Percentiles rank a stretch among this genome's conserved stretches.
phyloP scores from a whole-genome alignment of 2,797 vertebrate species.

The Crocodylus rhombifer region DNA sequence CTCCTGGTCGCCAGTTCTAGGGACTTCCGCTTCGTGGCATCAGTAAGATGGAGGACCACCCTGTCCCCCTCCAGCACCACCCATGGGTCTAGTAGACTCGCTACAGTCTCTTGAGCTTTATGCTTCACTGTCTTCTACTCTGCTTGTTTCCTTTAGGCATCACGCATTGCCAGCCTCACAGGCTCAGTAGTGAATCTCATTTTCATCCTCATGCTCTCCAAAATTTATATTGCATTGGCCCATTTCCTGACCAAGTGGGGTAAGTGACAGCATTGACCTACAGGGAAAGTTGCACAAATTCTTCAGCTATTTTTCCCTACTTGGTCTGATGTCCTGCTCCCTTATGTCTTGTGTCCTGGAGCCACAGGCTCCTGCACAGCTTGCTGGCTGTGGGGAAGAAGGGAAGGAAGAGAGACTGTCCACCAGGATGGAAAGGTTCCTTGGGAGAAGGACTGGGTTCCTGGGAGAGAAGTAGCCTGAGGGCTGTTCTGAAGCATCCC shows the following conservation, averaged over 20 bases:
- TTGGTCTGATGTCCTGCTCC: too few species aligned
- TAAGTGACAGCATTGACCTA: constrained; percentile 48
- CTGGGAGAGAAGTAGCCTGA: background rate
- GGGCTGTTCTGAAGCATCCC: background rate
- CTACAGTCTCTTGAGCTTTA: background rate
- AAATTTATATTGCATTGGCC: constrained; percentile 82
- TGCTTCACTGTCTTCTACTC: background rate
- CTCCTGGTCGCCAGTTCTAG: constrained; percentile 78
- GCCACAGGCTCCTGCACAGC: background rate
- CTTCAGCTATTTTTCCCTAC: background rate
- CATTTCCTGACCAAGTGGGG: constrained; percentile 87
- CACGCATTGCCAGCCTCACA: constrained; percentile 82
- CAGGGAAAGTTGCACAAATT: background rate
- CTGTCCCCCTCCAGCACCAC: background rate
- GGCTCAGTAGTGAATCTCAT: constrained; percentile 86
- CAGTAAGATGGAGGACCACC: constrained; percentile 74
- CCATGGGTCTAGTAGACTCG: background rate
- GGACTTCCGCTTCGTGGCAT: constrained; percentile 67
- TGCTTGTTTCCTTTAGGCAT: constrained; percentile 74
- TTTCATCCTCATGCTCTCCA: constrained; percentile 86
- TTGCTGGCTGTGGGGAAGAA: too few species aligned
- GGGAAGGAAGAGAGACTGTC: too few species aligned
- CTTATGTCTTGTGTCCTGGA: background rate
- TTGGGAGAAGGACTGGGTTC: background rate
- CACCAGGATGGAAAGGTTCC: too few species aligned